Conservation (phyloP, 2,888 invertebrate genomes). For the Campopleginae sp. region DNA sequence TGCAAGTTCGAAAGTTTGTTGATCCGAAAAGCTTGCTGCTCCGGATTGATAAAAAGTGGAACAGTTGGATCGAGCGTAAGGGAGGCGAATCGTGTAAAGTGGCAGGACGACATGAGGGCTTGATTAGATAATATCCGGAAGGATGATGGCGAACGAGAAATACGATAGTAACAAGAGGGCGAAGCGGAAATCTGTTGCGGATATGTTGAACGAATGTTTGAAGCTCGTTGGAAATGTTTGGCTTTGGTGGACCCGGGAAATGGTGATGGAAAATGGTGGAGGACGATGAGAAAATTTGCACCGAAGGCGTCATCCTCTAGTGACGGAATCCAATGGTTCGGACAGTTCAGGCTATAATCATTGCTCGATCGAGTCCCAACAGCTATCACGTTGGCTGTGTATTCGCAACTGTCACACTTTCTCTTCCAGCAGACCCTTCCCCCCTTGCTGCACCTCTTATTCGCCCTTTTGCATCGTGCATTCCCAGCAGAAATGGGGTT, state of each 20-base stretch:
- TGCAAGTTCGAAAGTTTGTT: no score
- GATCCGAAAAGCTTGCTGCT: no score
- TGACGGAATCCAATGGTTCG: constrained; percentile 56
- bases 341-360: constrained; percentile 61
- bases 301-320: constrained; percentile 45
- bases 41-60: neutral
- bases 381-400: constrained; percentile 48
- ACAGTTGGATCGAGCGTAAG: neutral
- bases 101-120: neutral
- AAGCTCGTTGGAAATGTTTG: constrained; percentile 45
- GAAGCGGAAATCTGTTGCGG: constrained; percentile 46
- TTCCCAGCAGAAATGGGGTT: constrained; percentile 34
- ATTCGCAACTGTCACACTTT: constrained; percentile 51
- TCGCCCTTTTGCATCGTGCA: neutral
- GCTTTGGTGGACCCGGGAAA: neutral
- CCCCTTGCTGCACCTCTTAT: constrained; percentile 12
- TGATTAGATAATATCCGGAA: neutral
- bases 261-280: neutral
- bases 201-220: constrained; percentile 35
- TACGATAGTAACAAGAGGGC: neutral
- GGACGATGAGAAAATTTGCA: constrained; percentile 24
- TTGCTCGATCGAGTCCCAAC: constrained; percentile 62
- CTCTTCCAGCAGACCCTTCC: constrained; percentile 3
- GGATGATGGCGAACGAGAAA: neutral
- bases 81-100: neutral